Evolutionary conservation across 2,888 invertebrate genomes (phyloP), one percentile per base, ranked within the genome.

Genomic region (Eumacrocentrus americanus): DNA sequence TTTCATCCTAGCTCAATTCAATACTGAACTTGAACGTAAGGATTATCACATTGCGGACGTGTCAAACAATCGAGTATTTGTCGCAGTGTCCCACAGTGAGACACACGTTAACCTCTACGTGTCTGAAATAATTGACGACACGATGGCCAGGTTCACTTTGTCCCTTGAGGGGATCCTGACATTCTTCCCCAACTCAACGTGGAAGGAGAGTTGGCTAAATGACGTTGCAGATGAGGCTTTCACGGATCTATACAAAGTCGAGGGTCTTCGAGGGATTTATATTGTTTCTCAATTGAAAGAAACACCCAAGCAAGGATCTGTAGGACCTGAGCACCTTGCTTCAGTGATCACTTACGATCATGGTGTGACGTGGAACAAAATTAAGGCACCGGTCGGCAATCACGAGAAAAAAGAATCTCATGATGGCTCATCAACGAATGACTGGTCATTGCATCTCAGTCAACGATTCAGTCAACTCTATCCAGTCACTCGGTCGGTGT

Each of bases 21-120:
- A 91, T 68, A 87, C 89, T 0, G 87, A 88, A 66, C 76, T 89
- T 48, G 85, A 87, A 58, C 80, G 83, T 23, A 81, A 82, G 72
- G 90, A 90, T 76, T 94, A 90, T 79, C 91, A 91, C 77, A 87
- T 95, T 51, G 91, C 91, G 0, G 95, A 95, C 77, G 91, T 94
- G 11, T 89, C 91, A 0, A 90, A 90, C 70, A 88, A 89, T 71
- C 86, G 91, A 81, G 87, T 92, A 65, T 89, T 95, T 76, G 87
- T 94, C 65, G 91, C 92, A 70, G 91, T 91, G 54, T 89, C 90
- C 78, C 93, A 94, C 80, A 86, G 88, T 0, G 87, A 89, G 62
- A 85, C 85, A 11, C 77, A 87, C 18, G 88, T 91, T 2, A 88
- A 94, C 79, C 84, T 96, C 58, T 95, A 94, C 74, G 89, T 94